Base-by-base conservation (phyloP, 2,113 vertebrate species). In the Onychostoma macrolepis region DNA sequence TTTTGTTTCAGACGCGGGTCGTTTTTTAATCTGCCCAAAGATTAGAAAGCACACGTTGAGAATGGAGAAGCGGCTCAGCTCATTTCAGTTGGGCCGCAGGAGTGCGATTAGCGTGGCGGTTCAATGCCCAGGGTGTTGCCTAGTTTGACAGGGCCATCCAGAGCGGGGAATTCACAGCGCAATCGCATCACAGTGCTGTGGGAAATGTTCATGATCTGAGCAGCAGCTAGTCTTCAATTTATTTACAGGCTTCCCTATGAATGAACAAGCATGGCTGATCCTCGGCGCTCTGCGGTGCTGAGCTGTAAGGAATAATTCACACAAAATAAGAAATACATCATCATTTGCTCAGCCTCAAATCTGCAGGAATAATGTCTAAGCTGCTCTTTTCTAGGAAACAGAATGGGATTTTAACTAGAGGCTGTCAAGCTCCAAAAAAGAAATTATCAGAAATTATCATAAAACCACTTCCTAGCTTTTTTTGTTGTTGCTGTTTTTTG, bases 21-120 rank as follows among this genome's bases (percentile, higher is more conserved):
- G 26, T 84, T 72, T 84, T 84, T 84, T 72, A 72, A 84, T 84
- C 82, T 74, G 67, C 30, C 48, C 21, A 28, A 8, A 84, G 82
- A 84, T 84, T 53, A 84, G 48, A 74, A 84, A 84, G 67, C 67
- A 84, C 67, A 53, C 45, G 24, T 2, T 65, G 8, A 58, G 82
- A 69, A 63, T 78, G 58, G 77, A 58, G 61, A 71, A 81, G 33
- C 10, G 10, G 28, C 11, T 36, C 21, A 48, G 58, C 36, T 78
- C 56, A 85, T 88, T 88, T 72, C 9, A 1, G 28, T 48, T 33
- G 24, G 26, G 30, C 67, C 41, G 75, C 48, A 33, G 17, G 63
- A 74, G 45, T 48, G 48, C 56, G 65, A 65, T 65, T n/a, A 78
- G 71, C 19, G 53, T 11, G 17, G 43, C 30, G 7, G 15, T 58